A percentile compares a stretch with the other conserved stretches of the same genome.
phyloP scores from a whole-genome alignment of 2,797 vertebrate genomes.

The Toxotes lorentzi region DNA sequence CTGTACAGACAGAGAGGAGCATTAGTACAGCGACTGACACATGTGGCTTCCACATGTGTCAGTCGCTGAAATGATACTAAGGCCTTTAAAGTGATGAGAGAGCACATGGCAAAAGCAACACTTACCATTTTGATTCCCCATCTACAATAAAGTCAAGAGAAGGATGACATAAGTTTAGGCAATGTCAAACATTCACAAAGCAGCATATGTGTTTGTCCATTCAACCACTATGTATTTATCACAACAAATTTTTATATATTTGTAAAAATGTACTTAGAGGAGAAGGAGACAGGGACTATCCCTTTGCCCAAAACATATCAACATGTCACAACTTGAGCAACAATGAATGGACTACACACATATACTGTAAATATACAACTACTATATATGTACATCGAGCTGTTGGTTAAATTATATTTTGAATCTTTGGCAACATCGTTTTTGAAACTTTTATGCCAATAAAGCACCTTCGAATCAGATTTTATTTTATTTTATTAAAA shows the following conservation, averaged over 20 bases:
- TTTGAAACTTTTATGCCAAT: too few species aligned
- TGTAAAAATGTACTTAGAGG: background rate
- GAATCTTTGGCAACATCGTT: too few species aligned
- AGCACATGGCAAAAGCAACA: background rate
- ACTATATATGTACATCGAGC: too few species aligned
- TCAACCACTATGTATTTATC: too few species aligned
- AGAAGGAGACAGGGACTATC: background rate
- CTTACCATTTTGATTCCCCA: slow-evolving; percentile 43
- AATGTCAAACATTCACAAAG: background rate
- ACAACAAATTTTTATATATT: background rate
- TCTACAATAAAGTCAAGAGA: slow-evolving; percentile 20
- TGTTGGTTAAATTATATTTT: too few species aligned
- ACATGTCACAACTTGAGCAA: too few species aligned
- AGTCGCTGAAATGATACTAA: background rate
- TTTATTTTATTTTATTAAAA: too few species aligned
- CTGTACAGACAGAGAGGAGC: slow-evolving; percentile 45
- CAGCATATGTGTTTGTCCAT: background rate
- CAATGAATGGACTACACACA: too few species aligned
- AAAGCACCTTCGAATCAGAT: too few species aligned
- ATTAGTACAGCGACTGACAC: background rate
- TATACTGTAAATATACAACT: too few species aligned
- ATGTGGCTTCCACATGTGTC: background rate
- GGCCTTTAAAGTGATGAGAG: background rate
- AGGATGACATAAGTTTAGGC: background rate
- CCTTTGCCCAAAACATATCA: too few species aligned